These are phyloP conservation scores for Spodoptera exigua DNA, from an alignment of 2,888 invertebrate genomes.

Conservation along the genomic window DNA sequence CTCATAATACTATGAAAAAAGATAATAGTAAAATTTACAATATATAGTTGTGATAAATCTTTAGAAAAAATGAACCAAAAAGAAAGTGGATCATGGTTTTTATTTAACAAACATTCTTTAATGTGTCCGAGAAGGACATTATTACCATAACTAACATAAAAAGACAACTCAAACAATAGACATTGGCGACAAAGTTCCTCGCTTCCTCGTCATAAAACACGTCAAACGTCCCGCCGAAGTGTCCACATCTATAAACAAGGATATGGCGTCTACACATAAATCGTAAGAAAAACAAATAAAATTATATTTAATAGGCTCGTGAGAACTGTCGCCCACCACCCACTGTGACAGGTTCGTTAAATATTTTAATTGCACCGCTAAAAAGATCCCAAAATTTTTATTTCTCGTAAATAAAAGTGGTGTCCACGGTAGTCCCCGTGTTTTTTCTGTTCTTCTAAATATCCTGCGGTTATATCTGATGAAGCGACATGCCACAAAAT, in stretches of 20 bases:
- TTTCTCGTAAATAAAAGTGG: slow-evolving; percentile 84
- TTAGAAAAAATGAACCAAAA: no score
- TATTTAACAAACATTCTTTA: background rate
- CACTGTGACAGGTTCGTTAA: slow-evolving; percentile 85
- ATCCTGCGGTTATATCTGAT: slow-evolving; percentile 52
- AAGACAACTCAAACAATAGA: slow-evolving; percentile 17
- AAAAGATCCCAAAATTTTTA: slow-evolving; percentile 83
- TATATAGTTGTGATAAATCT: no score
- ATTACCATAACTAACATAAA: slow-evolving; percentile 1
- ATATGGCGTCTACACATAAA: slow-evolving; percentile 70
- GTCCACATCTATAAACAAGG: slow-evolving; percentile 71
- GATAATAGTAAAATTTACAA: no score
- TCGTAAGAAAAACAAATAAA: slow-evolving; percentile 82
- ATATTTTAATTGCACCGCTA: slow-evolving; percentile 88
- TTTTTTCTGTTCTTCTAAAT: slow-evolving; percentile 44
- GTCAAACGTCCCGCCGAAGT: slow-evolving; percentile 61
- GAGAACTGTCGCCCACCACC: slow-evolving; percentile 89
- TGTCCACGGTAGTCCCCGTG: slow-evolving; percentile 81
- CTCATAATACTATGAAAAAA: no score
- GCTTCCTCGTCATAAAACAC: slow-evolving; percentile 69
- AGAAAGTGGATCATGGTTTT: no score
- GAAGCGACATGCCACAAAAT: slow-evolving; percentile 52
- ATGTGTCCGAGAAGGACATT: background rate
- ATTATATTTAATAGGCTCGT: slow-evolving; percentile 88
- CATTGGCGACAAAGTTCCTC: slow-evolving; percentile 56